phyloP scores from a whole-genome alignment of 2,797 vertebrate species.

The Myotis pilosus region DNA sequence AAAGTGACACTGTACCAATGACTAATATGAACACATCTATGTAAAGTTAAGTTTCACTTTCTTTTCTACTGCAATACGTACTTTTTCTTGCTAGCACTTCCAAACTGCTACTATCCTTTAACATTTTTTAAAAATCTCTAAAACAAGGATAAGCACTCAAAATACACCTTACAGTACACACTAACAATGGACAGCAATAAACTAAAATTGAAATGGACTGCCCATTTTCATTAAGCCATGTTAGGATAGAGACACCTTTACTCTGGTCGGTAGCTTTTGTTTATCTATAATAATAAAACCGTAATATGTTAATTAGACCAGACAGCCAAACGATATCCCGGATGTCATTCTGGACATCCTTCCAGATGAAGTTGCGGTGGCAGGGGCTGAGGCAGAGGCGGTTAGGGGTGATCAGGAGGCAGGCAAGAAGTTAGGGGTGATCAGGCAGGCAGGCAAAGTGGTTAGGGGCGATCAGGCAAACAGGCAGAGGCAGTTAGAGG shows the following conservation, averaged over 20 bases:
- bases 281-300: too few species aligned
- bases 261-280: not conserved
- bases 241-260: not conserved
- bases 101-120: not conserved
- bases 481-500: too few species aligned
- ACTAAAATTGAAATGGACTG: slow-evolving; percentile 11
- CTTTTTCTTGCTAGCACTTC: not conserved
- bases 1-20: not conserved
- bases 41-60: slow-evolving; percentile 59
- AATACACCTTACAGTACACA: not conserved
- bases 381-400: too few species aligned
- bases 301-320: too few species aligned
- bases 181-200: not conserved
- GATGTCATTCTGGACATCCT: too few species aligned
- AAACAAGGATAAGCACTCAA: slow-evolving; percentile 21
- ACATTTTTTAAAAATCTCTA: not conserved
- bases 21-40: not conserved
- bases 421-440: too few species aligned
- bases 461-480: too few species aligned
- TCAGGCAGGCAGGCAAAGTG: too few species aligned
- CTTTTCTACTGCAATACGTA: not conserved
- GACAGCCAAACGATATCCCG: too few species aligned
- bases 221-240: not conserved
- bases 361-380: rapidly evolving
- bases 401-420: too few species aligned